phyloP scores from a whole-genome alignment of 2,113 vertebrate species.

The Eretmochelys imbricata region DNA sequence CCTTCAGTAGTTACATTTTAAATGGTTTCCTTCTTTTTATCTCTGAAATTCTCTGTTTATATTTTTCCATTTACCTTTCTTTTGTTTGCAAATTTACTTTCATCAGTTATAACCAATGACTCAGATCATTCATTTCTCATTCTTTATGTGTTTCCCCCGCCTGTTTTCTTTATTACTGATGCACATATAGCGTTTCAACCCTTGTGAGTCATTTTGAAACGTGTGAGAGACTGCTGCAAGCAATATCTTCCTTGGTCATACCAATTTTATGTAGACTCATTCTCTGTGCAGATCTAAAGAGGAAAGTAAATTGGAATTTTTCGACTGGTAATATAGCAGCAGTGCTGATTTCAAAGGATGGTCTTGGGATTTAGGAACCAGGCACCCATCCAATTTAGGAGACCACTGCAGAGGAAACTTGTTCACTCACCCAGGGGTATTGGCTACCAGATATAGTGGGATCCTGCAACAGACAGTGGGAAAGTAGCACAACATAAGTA shows the following conservation, averaged over 20 bases:
- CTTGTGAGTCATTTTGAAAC: conserved; percentile 64
- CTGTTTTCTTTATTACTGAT: conserved; percentile 33
- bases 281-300: conserved; percentile 69
- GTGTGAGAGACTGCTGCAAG: conserved; percentile 65
- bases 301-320: conserved; percentile 74
- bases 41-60: neutral
- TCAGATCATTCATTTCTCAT: neutral
- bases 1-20: neutral
- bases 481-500: neutral
- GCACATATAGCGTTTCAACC: conserved; percentile 43
- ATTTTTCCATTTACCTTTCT: conserved; percentile 27
- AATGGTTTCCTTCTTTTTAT: neutral
- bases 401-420: conserved; percentile 14
- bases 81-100: conserved; percentile 57
- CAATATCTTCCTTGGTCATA: conserved; percentile 69
- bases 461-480: neutral
- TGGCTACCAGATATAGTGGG: conserved; percentile 15
- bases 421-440: conserved; percentile 22
- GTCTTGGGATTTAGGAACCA: conserved; percentile 56
- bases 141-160: neutral
- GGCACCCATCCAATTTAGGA: conserved; percentile 35
- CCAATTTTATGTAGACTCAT: conserved; percentile 72
- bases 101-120: conserved; percentile 10
- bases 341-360: conserved; percentile 63
- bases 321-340: conserved; percentile 35